Evolutionary conservation across 2,797 vertebrate genomes (phyloP), one percentile per base, ranked within the genome.

Genomic region (Odontamblyopus rebecca): DNA sequence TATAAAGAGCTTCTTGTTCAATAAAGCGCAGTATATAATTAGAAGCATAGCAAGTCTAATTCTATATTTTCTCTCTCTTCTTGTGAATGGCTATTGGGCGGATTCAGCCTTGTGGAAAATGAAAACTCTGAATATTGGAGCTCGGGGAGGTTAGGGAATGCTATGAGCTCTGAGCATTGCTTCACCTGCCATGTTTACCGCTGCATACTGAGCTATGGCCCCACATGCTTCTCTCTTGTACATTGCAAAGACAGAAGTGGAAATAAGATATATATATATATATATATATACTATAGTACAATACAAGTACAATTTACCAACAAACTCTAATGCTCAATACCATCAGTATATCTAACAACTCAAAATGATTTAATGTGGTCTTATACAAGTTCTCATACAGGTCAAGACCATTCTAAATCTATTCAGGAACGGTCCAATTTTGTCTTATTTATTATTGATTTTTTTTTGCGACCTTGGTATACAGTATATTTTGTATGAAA

Each of bases 91-190:
- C 79, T 82, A 81, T 91, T 80, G 84, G 76, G 76, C 63, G 32
- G 68, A 83, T 76, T 75, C 81, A 85, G 69, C 86, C 86, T 87
- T 72, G 86, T 76, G 78, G 87, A 88, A 90, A 92, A 91, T 90
- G 75, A 85, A 85, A 89, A 89, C 82, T 85, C 70, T 85, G 85
- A 91, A 91, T 89, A 91, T 88, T 83, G 72, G 68, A 19, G 63
- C 35, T 44, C 12, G 6, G 41, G 79, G 76, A 76, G 80, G 76
- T 83, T 60, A 19, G 77, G 56, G 70, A 77, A 72, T 80, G 80
- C 32, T 63, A 70, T 59, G 63, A 73, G 82, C 78, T 83, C 74
- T 75, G 71, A 85, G 78, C 77, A 38, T 73, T 75, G 78, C 84
- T 85, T 87, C 88, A 78, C 84, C 84, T 81, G 82, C 76, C 51